These are phyloP conservation scores for Anoplophora glabripennis DNA, from an alignment of 1,140 invertebrate genomes.

Conservation along the genomic window DNA sequence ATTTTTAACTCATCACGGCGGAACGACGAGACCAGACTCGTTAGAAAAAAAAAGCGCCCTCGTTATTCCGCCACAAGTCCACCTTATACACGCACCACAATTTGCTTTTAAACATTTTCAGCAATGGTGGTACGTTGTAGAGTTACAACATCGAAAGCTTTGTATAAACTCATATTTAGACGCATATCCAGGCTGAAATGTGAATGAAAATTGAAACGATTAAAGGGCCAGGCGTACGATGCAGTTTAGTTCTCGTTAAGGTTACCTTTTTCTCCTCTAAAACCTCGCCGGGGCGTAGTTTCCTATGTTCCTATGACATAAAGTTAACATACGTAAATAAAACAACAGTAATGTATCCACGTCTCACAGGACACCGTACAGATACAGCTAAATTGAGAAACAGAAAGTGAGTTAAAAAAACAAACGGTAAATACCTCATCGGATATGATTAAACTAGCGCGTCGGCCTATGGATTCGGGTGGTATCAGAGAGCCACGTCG, in stretches of 20 bases:
- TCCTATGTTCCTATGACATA: constrained; percentile 56
- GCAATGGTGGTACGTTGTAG: constrained; percentile 1
- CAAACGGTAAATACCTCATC: constrained; percentile 73
- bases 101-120: constrained; percentile 3
- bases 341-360: constrained; percentile 20
- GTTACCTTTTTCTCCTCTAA: constrained; percentile 92
- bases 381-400: constrained; percentile 18
- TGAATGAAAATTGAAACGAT: constrained; percentile 12
- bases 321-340: constrained; percentile 28
- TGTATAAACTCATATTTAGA: constrained; percentile 3
- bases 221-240: constrained; percentile 31
- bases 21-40: too few relatives aligned
- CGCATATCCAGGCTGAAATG: not conserved
- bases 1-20: too few relatives aligned
- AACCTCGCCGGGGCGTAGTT: constrained; percentile 89
- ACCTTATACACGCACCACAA: too few relatives aligned
- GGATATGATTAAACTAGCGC: constrained; percentile 86
- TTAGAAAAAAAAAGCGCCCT: too few relatives aligned
- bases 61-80: too few relatives aligned
- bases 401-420: not conserved
- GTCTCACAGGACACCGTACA: constrained; percentile 7
- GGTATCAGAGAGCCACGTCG: constrained; percentile 81
- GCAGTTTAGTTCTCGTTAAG: constrained; percentile 25
- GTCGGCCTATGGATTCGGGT: constrained; percentile 76
- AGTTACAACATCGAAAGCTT: constrained; percentile 17